These are phyloP conservation scores for Drosophila incognita DNA, from an alignment of 2,888 invertebrate genomes.

Conservation along the genomic window DNA sequence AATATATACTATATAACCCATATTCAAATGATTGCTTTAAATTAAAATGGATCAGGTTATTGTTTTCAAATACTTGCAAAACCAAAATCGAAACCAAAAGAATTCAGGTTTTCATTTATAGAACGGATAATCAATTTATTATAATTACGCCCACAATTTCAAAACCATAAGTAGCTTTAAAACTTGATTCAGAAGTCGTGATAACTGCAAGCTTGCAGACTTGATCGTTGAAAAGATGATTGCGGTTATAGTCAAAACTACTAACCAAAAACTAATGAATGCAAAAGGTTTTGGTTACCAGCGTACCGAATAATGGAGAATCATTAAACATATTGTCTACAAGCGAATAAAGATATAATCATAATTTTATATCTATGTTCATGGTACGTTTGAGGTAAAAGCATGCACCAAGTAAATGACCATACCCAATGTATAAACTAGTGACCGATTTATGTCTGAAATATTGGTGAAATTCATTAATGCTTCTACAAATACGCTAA, in stretches of 20 bases:
- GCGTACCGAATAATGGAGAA: constrained; percentile 30
- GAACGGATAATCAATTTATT: constrained; percentile 40
- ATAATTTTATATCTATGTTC: constrained; percentile 32
- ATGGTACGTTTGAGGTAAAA: constrained; percentile 18
- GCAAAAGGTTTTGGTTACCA: constrained; percentile 2
- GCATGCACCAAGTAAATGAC: constrained; percentile 13
- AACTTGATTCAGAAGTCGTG: constrained; percentile 35
- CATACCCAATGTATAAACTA: constrained; percentile 62
- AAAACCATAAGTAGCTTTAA: constrained; percentile 9
- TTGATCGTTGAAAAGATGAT: constrained; percentile 9
- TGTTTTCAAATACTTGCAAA: background rate
- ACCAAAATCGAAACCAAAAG: background rate
- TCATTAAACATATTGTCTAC: constrained; percentile 58
- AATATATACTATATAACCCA: background rate
- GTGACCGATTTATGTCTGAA: constrained; percentile 56
- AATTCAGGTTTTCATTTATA: constrained; percentile 3
- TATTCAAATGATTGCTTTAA: background rate
- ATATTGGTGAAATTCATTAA: constrained; percentile 60
- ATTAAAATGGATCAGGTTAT: background rate
- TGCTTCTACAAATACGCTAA: constrained; percentile 69
- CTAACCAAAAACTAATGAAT: constrained; percentile 21
- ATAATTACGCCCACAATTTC: constrained; percentile 46
- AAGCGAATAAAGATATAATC: constrained; percentile 52
- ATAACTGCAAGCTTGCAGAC: constrained; percentile 12
- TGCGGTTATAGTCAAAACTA: constrained; percentile 41